Percentiles rank a stretch among this genome's conserved stretches.
Conservation (phyloP, 2,888 invertebrate species). For the Drosophila emarginata region DNA sequence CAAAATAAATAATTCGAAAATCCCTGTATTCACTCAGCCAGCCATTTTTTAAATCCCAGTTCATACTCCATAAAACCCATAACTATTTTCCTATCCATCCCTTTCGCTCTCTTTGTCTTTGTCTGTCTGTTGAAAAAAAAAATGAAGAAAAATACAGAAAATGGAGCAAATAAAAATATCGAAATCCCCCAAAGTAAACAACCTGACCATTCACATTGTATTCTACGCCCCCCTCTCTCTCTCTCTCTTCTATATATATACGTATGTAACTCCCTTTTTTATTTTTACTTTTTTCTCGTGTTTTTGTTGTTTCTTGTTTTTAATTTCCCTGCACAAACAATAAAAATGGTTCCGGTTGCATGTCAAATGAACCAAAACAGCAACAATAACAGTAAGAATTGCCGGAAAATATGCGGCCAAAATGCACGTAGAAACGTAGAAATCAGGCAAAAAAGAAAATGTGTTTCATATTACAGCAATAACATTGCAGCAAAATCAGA, state of each 20-base stretch:
- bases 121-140: slow-evolving; percentile 3
- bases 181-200: slow-evolving; percentile 41
- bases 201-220: slow-evolving; percentile 30
- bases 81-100: slow-evolving; percentile 35
- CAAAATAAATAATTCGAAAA: neutral
- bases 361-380: slow-evolving; percentile 62
- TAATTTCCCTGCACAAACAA: slow-evolving; percentile 67
- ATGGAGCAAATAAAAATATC: slow-evolving; percentile 15
- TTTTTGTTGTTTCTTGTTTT: slow-evolving; percentile 40
- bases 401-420: slow-evolving; percentile 62
- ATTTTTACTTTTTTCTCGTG: neutral
- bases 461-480: slow-evolving; percentile 69
- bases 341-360: slow-evolving; percentile 66
- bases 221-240: slow-evolving; percentile 2
- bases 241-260: neutral
- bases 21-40: neutral
- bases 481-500: slow-evolving; percentile 64
- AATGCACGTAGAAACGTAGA: slow-evolving; percentile 42
- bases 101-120: neutral
- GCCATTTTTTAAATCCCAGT: slow-evolving; percentile 30
- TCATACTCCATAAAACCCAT: slow-evolving; percentile 37
- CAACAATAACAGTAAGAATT: slow-evolving; percentile 28
- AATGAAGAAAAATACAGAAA: slow-evolving; percentile 25
- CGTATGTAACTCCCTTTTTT: slow-evolving; percentile 10
- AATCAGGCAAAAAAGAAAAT: slow-evolving; percentile 20